Evolutionary conservation across 2,888 invertebrate genomes (phyloP), one percentile per base, ranked within the genome.

Genomic region (Schizotus pectinicornis): DNA sequence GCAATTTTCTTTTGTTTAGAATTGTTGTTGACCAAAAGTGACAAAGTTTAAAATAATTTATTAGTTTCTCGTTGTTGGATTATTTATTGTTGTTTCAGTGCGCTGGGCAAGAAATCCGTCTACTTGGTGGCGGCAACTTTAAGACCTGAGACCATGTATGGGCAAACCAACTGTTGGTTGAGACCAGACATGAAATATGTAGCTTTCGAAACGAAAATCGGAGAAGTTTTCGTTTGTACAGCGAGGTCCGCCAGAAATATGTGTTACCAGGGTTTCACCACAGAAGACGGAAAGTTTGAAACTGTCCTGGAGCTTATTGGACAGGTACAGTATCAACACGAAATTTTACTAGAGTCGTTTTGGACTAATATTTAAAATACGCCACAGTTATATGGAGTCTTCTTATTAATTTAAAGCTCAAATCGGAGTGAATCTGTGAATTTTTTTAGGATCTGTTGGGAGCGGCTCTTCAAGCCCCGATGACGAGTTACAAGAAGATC

Each of bases 81-180:
- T 22, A 22, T 5, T 22, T 22, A 2, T 22, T 22, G 22, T 22
- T 22, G n/a, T 22, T 22, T 22, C 22, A 22, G 2, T 22, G 22
- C 22, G 41, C 79, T 85, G 62, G 72, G 81, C 64, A 81, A 81
- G 43, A 83, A 85, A 74, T 77, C 83, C 58, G 83, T 95, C n/a
- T 94, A 82, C 77, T 83, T 99, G 59, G 96, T 99, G 7, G 98
- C 98, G 11, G 99, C 98, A 6, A 99, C 99, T 3, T 82, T 99
- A n/a, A 85, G 98, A 57, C 98, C 99, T 1, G 99, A 99, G 82
- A 99, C 99, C 0, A 98, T 99, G 98, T 99, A 98, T 76, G 99
- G 99, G 0, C 99, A 99, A 82, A 99, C 99, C 0, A 99, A 99
- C 77, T 98, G 98, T 78, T 99, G 98, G 97, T 79, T 99, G 2